Conservation (phyloP, 1,140 invertebrate genomes). For the Drosophila sp. region DNA sequence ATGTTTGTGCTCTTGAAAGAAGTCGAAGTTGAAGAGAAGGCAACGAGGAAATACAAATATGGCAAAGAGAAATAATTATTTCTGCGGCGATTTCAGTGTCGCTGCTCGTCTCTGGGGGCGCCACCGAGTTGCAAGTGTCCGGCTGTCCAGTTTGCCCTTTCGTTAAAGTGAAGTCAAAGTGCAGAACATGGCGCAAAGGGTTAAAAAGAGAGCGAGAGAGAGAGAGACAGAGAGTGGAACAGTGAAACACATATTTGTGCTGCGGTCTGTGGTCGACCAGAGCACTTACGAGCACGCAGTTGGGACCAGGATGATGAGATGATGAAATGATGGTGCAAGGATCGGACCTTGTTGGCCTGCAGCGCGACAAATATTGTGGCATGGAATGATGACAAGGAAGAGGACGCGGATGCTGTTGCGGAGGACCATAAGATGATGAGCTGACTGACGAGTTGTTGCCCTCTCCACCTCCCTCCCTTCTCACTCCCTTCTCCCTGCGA, state of each 20-base stretch:
- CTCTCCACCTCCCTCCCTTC: no score
- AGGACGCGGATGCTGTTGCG: neutral
- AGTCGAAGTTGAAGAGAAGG: constrained; percentile 1
- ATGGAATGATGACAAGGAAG: constrained; percentile 23
- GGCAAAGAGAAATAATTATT: constrained; percentile 80
- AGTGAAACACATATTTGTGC: constrained; percentile 53
- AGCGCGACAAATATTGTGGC: constrained; percentile 39
- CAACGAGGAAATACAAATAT: constrained; percentile 54
- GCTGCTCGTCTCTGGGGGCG: constrained; percentile 58
- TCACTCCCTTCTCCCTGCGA: no score
- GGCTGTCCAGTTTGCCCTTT: constrained; percentile 56
- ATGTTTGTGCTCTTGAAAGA: constrained; percentile 14
- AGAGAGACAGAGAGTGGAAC: neutral
- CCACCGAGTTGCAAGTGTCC: constrained; percentile 13
- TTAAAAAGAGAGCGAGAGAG: constrained; percentile 22
- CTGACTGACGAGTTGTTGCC: constrained; percentile 36
- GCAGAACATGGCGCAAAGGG: constrained; percentile 36
- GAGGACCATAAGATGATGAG: constrained; percentile 49
- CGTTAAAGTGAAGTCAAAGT: constrained; percentile 58
- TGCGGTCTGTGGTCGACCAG: constrained; percentile 72
- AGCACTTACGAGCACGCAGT: constrained; percentile 76
- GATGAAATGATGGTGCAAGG: neutral
- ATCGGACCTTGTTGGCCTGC: constrained; percentile 45
- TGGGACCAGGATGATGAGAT: constrained; percentile 33
- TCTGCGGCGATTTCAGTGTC: constrained; percentile 69